A percentile compares a stretch with the other conserved stretches of the same genome.
Evolutionary conservation across 1,140 invertebrate species (phyloP).

Genomic region (Macrobrachium nipponense): DNA sequence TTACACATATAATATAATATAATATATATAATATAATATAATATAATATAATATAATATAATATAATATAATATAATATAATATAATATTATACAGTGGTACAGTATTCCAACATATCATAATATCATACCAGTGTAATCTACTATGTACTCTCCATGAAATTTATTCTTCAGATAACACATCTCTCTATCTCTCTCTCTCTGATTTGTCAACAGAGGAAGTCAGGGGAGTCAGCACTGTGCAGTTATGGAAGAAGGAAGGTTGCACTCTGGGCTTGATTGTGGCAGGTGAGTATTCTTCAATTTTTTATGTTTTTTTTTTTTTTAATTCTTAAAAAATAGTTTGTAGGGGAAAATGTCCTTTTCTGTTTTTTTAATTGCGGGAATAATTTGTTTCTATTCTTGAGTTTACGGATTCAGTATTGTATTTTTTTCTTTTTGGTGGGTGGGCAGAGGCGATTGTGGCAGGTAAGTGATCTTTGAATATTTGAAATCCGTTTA

Average conservation of each 20-base stretch:
- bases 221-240: constrained; percentile 48
- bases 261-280: constrained; percentile 44
- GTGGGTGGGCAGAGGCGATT: background rate
- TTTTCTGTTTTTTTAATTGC: background rate
- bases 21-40: too few species aligned
- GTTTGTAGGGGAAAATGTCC: background rate
- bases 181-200: too few species aligned
- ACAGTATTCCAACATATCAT: too few species aligned
- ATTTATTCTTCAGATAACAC: background rate
- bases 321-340: background rate
- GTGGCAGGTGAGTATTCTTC: constrained; percentile 37
- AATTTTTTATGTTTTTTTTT: background rate
- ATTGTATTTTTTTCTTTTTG: background rate
- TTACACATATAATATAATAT: too few species aligned
- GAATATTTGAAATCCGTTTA: too few species aligned
- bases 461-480: too few species aligned
- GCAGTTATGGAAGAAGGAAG: constrained; percentile 43
- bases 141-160: background rate
- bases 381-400: too few species aligned
- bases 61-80: too few species aligned
- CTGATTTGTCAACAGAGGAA: constrained; percentile 28
- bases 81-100: too few species aligned
- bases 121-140: background rate
- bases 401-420: background rate
- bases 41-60: too few species aligned